phyloP scores from a whole-genome alignment of 2,113 vertebrate species.

The Ageneiosus marmoratus region DNA sequence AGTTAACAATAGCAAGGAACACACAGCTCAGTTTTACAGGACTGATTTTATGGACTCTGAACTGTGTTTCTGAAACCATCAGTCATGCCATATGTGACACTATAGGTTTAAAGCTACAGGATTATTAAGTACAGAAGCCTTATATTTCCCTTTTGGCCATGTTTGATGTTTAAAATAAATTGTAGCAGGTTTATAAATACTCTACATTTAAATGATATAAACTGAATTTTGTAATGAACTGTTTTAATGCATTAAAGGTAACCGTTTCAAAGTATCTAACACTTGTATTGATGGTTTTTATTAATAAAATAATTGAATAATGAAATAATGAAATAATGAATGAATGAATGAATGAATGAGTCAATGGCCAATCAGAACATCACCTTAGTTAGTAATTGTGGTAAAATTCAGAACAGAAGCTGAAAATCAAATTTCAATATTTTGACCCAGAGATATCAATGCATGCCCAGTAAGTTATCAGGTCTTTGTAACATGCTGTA shows the following conservation, averaged over 20 bases:
- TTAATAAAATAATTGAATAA: background rate
- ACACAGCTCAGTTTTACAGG: slow-evolving; percentile 21
- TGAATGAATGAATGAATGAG: no score
- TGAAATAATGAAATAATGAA: no score
- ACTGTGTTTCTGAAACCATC: background rate
- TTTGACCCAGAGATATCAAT: background rate
- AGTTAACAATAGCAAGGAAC: slow-evolving; percentile 24
- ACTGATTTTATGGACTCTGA: background rate
- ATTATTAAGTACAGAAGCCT: background rate
- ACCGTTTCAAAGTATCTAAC: background rate
- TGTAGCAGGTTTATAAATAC: background rate
- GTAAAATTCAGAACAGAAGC: background rate
- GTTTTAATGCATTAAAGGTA: background rate
- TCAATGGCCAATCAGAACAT: no score
- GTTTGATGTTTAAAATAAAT: background rate
- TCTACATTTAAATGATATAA: background rate
- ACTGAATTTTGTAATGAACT: no score
- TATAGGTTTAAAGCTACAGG: background rate
- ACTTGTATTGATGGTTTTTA: background rate
- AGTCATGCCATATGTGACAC: background rate
- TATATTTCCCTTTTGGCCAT: background rate
- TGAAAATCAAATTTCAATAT: background rate
- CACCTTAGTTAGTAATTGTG: background rate
- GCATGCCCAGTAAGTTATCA: background rate
- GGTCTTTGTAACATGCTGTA: background rate